Percentiles rank a stretch among this genome's conserved stretches.
phyloP scores from a whole-genome alignment of 2,797 vertebrate species.

The Cyclura pinguis region DNA sequence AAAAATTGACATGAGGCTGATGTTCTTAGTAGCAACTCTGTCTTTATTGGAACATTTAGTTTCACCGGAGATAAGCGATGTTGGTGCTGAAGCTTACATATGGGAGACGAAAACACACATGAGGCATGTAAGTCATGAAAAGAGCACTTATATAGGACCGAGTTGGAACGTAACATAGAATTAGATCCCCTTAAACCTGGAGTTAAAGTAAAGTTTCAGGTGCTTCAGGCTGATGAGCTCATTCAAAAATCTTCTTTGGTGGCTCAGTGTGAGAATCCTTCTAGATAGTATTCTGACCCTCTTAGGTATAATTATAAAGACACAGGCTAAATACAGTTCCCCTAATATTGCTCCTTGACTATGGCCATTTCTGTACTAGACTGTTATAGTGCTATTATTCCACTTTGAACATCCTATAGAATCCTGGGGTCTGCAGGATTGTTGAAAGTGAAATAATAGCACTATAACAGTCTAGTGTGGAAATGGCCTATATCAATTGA shows the following conservation, averaged over 20 bases:
- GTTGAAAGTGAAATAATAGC: no score
- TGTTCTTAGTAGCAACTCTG: background rate
- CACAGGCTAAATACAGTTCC: background rate
- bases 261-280: background rate
- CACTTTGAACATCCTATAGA: no score
- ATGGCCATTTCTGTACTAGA: no score
- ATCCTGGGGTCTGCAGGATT: no score
- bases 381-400: no score
- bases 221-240: background rate
- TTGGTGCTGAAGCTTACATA: background rate
- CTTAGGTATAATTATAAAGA: background rate
- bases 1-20: no score
- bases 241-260: background rate
- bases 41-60: background rate
- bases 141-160: background rate
- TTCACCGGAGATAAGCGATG: background rate
- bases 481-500: background rate
- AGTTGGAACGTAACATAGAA: background rate
- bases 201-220: background rate
- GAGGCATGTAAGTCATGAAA: background rate
- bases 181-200: background rate
- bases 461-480: no score
- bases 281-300: background rate
- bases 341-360: background rate
- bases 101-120: background rate